Percentiles rank a stretch among this genome's conserved stretches.
Evolutionary conservation across 2,113 vertebrate genomes (phyloP).

Genomic region (Aldabrachelys gigantea): DNA sequence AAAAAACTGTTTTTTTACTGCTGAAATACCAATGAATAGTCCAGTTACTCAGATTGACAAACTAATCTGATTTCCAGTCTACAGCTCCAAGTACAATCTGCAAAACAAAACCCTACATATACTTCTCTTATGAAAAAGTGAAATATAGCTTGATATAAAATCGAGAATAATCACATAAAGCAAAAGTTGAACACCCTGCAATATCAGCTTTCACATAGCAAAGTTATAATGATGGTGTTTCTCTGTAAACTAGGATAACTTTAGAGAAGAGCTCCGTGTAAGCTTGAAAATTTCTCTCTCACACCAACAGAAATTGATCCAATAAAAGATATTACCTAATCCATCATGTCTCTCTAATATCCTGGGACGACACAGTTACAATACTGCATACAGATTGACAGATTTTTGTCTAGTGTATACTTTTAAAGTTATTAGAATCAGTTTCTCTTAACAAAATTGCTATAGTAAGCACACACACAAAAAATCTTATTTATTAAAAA

Average conservation of each 20-base stretch:
- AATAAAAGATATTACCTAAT: background rate
- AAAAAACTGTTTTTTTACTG: background rate
- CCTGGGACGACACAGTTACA: background rate
- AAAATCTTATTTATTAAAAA: background rate
- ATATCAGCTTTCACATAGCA: background rate
- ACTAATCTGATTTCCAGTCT: conserved; percentile 23
- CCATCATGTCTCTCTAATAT: background rate
- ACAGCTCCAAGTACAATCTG: conserved; percentile 37
- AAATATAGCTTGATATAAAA: conserved; percentile 46
- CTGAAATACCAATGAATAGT: background rate
- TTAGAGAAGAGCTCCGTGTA: background rate
- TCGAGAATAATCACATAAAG: conserved; percentile 15
- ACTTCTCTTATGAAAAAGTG: conserved; percentile 37
- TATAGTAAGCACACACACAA: background rate
- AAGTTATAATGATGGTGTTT: background rate
- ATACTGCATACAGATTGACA: background rate
- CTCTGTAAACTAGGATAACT: background rate
- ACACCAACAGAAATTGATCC: background rate
- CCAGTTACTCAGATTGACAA: conserved; percentile 8
- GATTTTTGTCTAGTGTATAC: background rate
- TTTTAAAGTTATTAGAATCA: background rate
- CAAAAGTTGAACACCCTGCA: background rate
- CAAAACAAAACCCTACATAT: conserved; percentile 41
- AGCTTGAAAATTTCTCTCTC: background rate
- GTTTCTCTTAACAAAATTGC: background rate